Evolutionary conservation across 2,113 vertebrate genomes (phyloP).

Genomic region (Odocoileus hemionus): DNA sequence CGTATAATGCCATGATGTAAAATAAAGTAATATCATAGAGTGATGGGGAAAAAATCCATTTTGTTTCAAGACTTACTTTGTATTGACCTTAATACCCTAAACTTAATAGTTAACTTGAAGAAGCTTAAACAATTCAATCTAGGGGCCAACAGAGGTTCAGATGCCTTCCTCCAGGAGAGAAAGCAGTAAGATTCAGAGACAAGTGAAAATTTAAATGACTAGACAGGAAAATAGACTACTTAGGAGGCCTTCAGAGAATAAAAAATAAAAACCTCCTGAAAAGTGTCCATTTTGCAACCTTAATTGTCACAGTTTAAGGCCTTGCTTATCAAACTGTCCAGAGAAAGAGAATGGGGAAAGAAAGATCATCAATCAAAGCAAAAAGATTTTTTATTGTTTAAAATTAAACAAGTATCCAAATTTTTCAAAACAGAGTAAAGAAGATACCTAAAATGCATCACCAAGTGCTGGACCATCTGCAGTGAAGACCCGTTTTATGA

Average conservation of each 20-base stretch:
- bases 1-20: not conserved
- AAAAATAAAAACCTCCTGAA: not conserved
- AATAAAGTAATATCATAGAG: not conserved
- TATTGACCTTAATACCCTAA: not conserved
- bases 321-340: not conserved
- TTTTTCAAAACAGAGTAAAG: not conserved
- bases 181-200: not conserved
- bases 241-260: not conserved
- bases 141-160: not conserved
- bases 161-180: not conserved
- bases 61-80: conserved; percentile 26
- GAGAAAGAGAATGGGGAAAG: not conserved
- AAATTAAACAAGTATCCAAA: not conserved
- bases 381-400: not conserved
- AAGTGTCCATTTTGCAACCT: not conserved
- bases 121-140: not conserved
- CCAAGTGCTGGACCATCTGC: conserved; percentile 62
- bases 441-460: conserved; percentile 11
- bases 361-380: conserved; percentile 4
- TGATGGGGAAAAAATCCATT: not conserved
- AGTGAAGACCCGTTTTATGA: conserved; percentile 68
- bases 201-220: not conserved
- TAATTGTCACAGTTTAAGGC: not conserved
- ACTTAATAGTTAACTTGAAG: not conserved
- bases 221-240: not conserved